phyloP scores from a whole-genome alignment of 2,888 invertebrate species.

The Dermolepida albohirtum region DNA sequence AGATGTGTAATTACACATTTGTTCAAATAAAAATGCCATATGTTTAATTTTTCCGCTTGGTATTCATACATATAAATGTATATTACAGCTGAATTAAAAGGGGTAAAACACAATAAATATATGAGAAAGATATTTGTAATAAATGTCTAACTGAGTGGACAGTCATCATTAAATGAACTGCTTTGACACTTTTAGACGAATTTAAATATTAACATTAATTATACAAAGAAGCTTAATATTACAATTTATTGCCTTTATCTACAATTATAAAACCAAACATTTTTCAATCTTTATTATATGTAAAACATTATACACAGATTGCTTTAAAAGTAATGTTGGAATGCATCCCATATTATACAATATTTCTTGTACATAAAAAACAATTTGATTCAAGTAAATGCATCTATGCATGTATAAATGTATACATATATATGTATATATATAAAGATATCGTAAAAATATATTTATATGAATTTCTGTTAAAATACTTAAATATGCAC shows the following conservation, averaged over 20 bases:
- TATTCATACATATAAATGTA: no score
- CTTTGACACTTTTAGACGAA: no score
- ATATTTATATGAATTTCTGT: slow-evolving; percentile 36
- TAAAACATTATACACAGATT: slow-evolving; percentile 41
- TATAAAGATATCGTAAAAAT: slow-evolving; percentile 38
- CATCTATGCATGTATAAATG: slow-evolving; percentile 25
- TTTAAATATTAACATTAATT: neutral
- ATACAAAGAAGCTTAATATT: neutral
- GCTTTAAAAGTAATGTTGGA: slow-evolving; percentile 42
- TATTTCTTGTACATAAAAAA: slow-evolving; percentile 16
- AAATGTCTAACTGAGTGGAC: no score
- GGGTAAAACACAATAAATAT: no score
- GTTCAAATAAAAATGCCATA: no score
- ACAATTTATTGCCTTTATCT: neutral
- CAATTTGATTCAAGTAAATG: slow-evolving; percentile 31
- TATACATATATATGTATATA: neutral
- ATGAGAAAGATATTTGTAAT: no score
- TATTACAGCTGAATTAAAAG: no score
- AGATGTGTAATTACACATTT: no score
- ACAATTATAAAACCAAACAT: slow-evolving; percentile 16
- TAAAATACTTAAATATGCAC: slow-evolving; percentile 33
- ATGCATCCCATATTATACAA: slow-evolving; percentile 29
- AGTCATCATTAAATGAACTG: no score
- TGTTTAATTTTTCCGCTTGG: no score
- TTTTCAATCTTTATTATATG: slow-evolving; percentile 37